These are phyloP conservation scores for Theristicus caerulescens DNA, from an alignment of 2,113 vertebrate genomes.

Conservation along the genomic window DNA sequence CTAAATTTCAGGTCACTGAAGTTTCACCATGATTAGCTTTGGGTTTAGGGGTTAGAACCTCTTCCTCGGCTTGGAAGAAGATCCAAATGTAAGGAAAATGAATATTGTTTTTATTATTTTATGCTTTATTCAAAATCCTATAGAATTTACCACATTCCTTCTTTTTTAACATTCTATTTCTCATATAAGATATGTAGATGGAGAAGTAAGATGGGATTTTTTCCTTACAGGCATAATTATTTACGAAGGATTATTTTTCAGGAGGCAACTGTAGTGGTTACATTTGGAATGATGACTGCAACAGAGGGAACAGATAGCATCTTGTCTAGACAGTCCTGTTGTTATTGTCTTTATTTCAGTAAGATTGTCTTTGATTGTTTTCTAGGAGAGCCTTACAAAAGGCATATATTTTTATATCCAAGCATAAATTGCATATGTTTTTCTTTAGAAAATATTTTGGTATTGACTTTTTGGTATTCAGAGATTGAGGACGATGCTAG, in stretches of 20 bases:
- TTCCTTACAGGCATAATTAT: not conserved
- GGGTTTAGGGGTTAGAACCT: not conserved
- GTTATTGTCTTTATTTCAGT: not conserved
- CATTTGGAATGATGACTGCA: not conserved
- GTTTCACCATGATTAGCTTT: not conserved
- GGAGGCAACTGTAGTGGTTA: not conserved
- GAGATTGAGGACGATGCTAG: not conserved
- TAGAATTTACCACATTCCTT: not conserved
- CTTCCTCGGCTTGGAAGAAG: not conserved
- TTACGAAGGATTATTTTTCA: not conserved
- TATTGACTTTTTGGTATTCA: not conserved
- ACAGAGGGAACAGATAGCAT: not conserved
- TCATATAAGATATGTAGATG: not conserved
- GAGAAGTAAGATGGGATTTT: not conserved
- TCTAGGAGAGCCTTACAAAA: not conserved
- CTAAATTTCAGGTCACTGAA: not conserved
- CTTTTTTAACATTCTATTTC: not conserved
- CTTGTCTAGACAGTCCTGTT: not conserved
- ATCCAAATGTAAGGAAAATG: not conserved
- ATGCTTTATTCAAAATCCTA: not conserved
- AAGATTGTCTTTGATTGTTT: not conserved
- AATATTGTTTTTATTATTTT: not conserved
- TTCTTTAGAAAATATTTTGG: not conserved
- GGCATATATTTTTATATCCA: not conserved
- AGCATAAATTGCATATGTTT: accelerated